Conservation (phyloP, 2,113 vertebrate genomes). For the Chitala chitala region DNA sequence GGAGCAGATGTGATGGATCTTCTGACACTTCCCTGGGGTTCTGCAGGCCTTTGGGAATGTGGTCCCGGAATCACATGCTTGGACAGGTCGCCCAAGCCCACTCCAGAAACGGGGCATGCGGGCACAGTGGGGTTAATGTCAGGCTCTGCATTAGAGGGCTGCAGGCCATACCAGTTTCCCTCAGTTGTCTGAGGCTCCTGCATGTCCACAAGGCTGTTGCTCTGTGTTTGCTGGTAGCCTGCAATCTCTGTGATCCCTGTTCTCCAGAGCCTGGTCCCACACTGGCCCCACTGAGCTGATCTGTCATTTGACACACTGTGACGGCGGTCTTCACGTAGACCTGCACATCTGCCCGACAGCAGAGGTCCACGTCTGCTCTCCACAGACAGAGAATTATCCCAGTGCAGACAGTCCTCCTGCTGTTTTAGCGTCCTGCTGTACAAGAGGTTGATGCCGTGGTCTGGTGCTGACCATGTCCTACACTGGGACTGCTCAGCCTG, state of each 20-base stretch:
- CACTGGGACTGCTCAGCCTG: slow-evolving; percentile 49
- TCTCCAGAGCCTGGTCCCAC: slow-evolving; percentile 32
- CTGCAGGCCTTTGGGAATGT: too few relatives aligned
- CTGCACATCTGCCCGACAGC: slow-evolving; percentile 44
- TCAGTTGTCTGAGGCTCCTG: neutral
- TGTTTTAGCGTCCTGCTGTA: slow-evolving; percentile 48
- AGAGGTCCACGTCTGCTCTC: slow-evolving; percentile 22
- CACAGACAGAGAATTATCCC: too few relatives aligned
- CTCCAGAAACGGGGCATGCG: slow-evolving; percentile 9
- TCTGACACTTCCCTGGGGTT: too few relatives aligned
- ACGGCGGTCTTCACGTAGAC: slow-evolving; percentile 40
- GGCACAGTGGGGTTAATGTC: too few relatives aligned
- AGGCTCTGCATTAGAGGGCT: slow-evolving; percentile 42
- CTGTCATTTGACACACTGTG: neutral
- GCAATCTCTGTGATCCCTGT: slow-evolving; percentile 39
- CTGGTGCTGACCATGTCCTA: slow-evolving; percentile 38
- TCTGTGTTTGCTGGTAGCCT: slow-evolving; percentile 28
- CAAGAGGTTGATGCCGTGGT: slow-evolving; percentile 52
- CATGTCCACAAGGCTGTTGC: neutral
- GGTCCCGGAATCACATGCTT: slow-evolving; percentile 65
- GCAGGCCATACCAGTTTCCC: neutral
- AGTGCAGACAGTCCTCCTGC: neutral
- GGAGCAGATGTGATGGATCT: too few relatives aligned
- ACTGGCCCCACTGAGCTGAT: slow-evolving; percentile 51
- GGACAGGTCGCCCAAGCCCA: slow-evolving; percentile 47